Conservation (phyloP, 2,113 vertebrate species). For the Corapipo altera region DNA sequence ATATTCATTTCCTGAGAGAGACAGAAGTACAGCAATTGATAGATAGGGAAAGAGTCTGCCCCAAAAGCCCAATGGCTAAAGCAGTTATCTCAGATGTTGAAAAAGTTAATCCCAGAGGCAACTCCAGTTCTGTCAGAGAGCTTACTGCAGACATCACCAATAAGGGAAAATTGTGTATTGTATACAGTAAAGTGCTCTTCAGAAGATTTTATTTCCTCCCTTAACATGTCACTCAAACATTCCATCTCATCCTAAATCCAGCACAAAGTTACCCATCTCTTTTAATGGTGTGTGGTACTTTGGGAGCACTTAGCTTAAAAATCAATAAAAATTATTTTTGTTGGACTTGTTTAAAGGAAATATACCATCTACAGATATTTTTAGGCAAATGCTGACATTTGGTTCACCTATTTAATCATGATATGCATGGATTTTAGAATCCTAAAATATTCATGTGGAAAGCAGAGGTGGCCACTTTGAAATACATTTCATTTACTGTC, state of each 20-base stretch:
- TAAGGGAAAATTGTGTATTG: neutral
- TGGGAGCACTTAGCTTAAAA: neutral
- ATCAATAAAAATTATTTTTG: neutral
- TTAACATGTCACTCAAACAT: neutral
- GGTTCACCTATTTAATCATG: neutral
- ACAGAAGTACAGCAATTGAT: neutral
- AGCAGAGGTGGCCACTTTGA: neutral
- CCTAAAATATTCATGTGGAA: constrained; percentile 32
- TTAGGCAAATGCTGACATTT: neutral
- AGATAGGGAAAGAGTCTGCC: neutral
- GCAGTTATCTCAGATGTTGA: neutral
- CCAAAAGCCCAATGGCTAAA: neutral
- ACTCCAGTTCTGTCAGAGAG: neutral
- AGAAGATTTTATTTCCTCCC: neutral
- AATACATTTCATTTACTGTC: neutral
- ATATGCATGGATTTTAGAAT: neutral
- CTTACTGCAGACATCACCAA: rapidly evolving
- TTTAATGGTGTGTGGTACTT: neutral
- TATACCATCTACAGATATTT: neutral
- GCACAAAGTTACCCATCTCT: neutral
- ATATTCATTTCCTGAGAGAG: neutral
- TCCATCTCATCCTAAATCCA: neutral
- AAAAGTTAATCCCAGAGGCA: neutral
- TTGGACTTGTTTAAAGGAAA: neutral
- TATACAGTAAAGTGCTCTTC: neutral